phyloP scores from a whole-genome alignment of 1,140 invertebrate genomes.

The Aethina tumida region DNA sequence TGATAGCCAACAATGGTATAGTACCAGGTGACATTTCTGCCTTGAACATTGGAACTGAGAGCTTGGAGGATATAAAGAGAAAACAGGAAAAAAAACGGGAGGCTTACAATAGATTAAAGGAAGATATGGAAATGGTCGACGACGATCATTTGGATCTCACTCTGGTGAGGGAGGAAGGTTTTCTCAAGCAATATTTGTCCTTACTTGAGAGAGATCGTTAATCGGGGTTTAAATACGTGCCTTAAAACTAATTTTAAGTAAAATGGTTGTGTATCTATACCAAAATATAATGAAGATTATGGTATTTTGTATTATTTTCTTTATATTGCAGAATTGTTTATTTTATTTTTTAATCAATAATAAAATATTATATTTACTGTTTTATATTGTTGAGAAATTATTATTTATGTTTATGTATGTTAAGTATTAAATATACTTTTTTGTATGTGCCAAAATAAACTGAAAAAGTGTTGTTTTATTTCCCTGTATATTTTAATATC shows the following conservation, averaged over 20 bases:
- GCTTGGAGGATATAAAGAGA: conserved; percentile 17
- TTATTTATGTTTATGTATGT: too few relatives aligned
- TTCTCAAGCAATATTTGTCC: conserved; percentile 48
- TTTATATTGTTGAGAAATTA: too few relatives aligned
- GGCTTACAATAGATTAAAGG: conserved; percentile 47
- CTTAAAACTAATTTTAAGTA: neutral
- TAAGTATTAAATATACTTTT: too few relatives aligned
- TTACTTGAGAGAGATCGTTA: conserved; percentile 35
- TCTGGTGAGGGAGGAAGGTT: conserved; percentile 47
- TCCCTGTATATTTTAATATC: too few relatives aligned
- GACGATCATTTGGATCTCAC: conserved; percentile 52
- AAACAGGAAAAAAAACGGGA: conserved; percentile 32
- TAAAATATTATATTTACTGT: too few relatives aligned
- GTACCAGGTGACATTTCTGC: conserved; percentile 25
- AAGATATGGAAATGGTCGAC: conserved; percentile 46
- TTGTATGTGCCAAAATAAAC: too few relatives aligned
- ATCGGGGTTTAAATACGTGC: too few relatives aligned
- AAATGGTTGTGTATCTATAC: conserved; percentile 1
- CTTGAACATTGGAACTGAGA: conserved; percentile 14
- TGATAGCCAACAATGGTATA: conserved; percentile 35
- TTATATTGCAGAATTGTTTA: too few relatives aligned
- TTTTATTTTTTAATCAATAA: too few relatives aligned
- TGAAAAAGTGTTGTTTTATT: too few relatives aligned
- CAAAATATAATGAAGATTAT: too few relatives aligned
- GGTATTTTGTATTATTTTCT: too few relatives aligned